Conservation (phyloP, 1,140 invertebrate species). For the Nixonia krombeini region DNA sequence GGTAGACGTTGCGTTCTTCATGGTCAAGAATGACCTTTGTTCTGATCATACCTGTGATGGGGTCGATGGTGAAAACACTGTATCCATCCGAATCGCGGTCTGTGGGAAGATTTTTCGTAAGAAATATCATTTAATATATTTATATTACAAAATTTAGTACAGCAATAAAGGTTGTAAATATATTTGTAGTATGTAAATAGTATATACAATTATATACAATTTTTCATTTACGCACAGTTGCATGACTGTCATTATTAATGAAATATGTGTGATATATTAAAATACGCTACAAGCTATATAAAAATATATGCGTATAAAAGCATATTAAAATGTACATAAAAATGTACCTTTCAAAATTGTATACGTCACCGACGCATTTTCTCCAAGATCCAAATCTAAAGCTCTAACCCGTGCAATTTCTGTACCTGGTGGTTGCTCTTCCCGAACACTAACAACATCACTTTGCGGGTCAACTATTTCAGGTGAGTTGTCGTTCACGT, state of each 20-base stretch:
- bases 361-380: slow-evolving; percentile 91
- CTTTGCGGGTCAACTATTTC: slow-evolving; percentile 90
- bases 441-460: slow-evolving; percentile 88
- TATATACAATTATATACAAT: no score
- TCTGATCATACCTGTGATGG: slow-evolving; percentile 87
- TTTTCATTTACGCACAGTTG: no score
- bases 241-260: no score
- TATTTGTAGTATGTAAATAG: no score
- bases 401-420: slow-evolving; percentile 89
- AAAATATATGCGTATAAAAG: no score
- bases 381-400: slow-evolving; percentile 87
- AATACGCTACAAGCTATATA: no score
- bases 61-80: slow-evolving; percentile 88
- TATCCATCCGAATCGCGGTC: slow-evolving; percentile 86
- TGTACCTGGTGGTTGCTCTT: slow-evolving; percentile 88
- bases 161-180: neutral
- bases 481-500: slow-evolving; percentile 93
- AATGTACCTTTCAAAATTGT: slow-evolving; percentile 85
- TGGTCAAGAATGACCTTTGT: slow-evolving; percentile 91
- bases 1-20: slow-evolving; percentile 89
- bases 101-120: slow-evolving; percentile 39
- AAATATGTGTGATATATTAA: no score
- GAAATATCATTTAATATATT: no score
- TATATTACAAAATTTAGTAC: no score
- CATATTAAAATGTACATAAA: no score